phyloP scores from a whole-genome alignment of 2,888 invertebrate genomes.

The Cordylochernes scorpioides region DNA sequence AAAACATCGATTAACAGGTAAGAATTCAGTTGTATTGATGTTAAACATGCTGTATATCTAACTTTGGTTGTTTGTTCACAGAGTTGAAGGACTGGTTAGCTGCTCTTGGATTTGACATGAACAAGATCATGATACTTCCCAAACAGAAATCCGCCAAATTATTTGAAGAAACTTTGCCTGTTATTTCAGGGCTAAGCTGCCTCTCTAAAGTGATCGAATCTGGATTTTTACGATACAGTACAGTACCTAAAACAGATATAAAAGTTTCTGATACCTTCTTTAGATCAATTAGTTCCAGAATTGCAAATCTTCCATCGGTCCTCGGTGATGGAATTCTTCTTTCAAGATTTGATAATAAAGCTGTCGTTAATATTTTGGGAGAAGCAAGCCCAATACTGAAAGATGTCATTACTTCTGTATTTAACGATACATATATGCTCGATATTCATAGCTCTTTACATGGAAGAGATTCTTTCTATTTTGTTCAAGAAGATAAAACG shows the following conservation, averaged over 20 bases:
- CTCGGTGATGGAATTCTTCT: constrained; percentile 55
- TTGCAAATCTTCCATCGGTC: constrained; percentile 13
- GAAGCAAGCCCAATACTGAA: constrained; percentile 67
- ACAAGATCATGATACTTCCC: constrained; percentile 4
- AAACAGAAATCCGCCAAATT: constrained; percentile 3
- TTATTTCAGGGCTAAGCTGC: constrained; percentile 15
- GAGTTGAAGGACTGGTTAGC: constrained; percentile 12
- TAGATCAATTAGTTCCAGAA: constrained; percentile 8
- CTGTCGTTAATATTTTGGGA: constrained; percentile 47
- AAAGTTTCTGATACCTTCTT: constrained; percentile 11
- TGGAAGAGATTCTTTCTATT: constrained; percentile 61
- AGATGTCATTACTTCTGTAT: constrained; percentile 72
- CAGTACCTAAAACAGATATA: constrained; percentile 13
- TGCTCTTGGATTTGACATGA: constrained; percentile 11
- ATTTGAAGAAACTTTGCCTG: constrained; percentile 12
- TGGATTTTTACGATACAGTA: constrained; percentile 13
- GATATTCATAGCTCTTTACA: constrained; percentile 36
- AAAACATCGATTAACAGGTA: constrained; percentile 9
- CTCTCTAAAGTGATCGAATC: constrained; percentile 11
- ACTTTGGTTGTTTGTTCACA: constrained; percentile 2
- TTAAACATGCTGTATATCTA: too few species aligned
- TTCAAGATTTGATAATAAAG: constrained; percentile 28
- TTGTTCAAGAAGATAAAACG: constrained; percentile 55
- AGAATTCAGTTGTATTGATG: too few species aligned
- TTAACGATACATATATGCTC: constrained; percentile 58